These are phyloP conservation scores for Tragelaphus scriptus DNA, from an alignment of 2,113 vertebrate species.

Conservation along the genomic window DNA sequence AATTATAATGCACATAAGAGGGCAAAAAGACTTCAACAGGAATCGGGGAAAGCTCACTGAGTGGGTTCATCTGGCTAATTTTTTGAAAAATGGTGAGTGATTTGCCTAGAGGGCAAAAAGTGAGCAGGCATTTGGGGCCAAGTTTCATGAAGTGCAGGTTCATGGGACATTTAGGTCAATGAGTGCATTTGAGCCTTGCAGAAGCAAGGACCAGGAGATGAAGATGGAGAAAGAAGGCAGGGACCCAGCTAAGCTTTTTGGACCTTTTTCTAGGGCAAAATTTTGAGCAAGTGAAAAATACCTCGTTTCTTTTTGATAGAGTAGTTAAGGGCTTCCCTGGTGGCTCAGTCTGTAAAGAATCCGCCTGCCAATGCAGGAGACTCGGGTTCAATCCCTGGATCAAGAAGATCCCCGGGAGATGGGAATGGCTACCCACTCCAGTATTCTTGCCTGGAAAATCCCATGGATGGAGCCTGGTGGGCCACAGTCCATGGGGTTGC, in stretches of 20 bases:
- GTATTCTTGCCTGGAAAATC: neutral
- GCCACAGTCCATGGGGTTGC: neutral
- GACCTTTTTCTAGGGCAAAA: neutral
- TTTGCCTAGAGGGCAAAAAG: neutral
- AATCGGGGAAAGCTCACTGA: neutral
- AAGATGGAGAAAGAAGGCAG: neutral
- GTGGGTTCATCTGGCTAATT: neutral
- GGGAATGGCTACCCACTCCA: neutral
- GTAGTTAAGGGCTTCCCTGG: neutral
- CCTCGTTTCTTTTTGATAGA: neutral
- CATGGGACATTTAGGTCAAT: neutral
- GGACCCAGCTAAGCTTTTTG: neutral
- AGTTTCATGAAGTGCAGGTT: neutral
- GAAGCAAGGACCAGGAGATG: neutral
- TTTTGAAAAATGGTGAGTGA: neutral
- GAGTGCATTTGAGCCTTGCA: neutral
- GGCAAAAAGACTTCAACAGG: neutral
- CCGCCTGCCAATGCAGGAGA: neutral
- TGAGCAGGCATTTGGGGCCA: neutral
- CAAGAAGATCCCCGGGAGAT: neutral
- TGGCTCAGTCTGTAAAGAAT: neutral
- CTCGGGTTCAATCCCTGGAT: neutral
- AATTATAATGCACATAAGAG: neutral
- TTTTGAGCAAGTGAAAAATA: neutral
- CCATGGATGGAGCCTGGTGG: neutral